A percentile compares a stretch with the other conserved stretches of the same genome.
Conservation (phyloP, 2,888 invertebrate genomes). For the Monochamus alternatus region DNA sequence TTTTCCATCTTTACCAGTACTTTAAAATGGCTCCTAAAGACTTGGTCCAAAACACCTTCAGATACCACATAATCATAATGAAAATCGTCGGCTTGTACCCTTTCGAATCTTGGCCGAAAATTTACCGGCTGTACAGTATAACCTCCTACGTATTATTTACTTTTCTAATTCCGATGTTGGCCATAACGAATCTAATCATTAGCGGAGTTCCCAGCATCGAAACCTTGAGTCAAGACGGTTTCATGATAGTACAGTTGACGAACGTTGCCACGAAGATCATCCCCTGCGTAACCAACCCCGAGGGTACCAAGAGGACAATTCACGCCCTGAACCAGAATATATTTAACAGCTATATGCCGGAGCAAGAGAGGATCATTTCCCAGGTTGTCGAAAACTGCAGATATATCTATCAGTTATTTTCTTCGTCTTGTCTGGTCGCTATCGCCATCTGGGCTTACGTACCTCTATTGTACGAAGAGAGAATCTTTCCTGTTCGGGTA, state of each 20-base stretch:
- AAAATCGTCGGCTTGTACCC: conserved; percentile 25
- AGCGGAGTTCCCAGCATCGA: background rate
- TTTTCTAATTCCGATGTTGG: background rate
- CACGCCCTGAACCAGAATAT: background rate
- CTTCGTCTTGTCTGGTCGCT: background rate
- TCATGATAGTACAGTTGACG: background rate
- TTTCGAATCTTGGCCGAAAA: conserved; percentile 6
- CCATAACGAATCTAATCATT: background rate
- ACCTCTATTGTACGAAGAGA: background rate
- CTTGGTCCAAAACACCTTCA: background rate
- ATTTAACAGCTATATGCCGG: background rate
- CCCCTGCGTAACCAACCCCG: conserved; percentile 9
- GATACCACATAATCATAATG: background rate
- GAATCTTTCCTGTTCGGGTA: background rate
- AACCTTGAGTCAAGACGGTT: background rate
- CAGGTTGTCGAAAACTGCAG: background rate
- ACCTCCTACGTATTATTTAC: conserved; percentile 10
- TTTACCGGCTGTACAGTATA: conserved; percentile 3
- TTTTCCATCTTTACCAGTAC: background rate
- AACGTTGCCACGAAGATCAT: conserved; percentile 6
- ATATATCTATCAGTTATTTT: background rate
- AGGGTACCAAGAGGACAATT: background rate
- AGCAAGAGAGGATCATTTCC: background rate
- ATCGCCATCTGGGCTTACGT: background rate
- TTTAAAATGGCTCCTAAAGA: background rate